Conservation (phyloP, 2,888 invertebrate species). For the Diaprepes abbreviatus region DNA sequence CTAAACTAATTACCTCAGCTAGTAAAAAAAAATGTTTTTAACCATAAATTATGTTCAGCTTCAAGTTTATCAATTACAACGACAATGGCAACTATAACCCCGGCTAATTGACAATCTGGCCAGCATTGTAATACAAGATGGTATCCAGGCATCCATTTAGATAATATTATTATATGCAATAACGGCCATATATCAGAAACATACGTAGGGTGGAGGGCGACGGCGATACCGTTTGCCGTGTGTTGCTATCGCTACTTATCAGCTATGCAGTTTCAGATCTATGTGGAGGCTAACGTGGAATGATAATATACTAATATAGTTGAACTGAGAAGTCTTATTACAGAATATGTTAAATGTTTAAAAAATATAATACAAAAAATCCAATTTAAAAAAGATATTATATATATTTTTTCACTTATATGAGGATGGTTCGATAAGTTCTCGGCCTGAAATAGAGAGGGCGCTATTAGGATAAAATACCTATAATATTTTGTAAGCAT, state of each 20-base stretch:
- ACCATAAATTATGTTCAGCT: constrained; percentile 12
- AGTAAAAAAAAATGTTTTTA: neutral
- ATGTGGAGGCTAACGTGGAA: neutral
- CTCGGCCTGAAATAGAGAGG: no score
- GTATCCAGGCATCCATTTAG: constrained; percentile 47
- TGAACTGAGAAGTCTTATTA: no score
- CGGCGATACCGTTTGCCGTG: constrained; percentile 24
- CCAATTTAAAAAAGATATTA: no score
- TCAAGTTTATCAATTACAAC: constrained; percentile 36
- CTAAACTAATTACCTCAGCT: no score
- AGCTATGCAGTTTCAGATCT: constrained; percentile 6
- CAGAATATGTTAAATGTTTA: no score
- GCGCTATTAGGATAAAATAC: no score
- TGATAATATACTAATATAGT: no score
- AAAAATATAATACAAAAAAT: no score
- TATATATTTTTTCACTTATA: no score
- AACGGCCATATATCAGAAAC: constrained; percentile 45
- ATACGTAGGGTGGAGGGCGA: constrained; percentile 1
- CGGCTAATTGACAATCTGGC: constrained; percentile 46
- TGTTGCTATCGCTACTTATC: constrained; percentile 17
- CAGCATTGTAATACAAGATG: constrained; percentile 48
- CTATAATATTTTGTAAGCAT: no score
- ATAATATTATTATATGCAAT: constrained; percentile 49
- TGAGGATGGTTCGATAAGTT: no score
- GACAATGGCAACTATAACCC: constrained; percentile 32